Percentiles rank a stretch among this genome's conserved stretches.
Evolutionary conservation across 2,797 vertebrate genomes (phyloP).

Genomic region (Amphiprion clarkii): DNA sequence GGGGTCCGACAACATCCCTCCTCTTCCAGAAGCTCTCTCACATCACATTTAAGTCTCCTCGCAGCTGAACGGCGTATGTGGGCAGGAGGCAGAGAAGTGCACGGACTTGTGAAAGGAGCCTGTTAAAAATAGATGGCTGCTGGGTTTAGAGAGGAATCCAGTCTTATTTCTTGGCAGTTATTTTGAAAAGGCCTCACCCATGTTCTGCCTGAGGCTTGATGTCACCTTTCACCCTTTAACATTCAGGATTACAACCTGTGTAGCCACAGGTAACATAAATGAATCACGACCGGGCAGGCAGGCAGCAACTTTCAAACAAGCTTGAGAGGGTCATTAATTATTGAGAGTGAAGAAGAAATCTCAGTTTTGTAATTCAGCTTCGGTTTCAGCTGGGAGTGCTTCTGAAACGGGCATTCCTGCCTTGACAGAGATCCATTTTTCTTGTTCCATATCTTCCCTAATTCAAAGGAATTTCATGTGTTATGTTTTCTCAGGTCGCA

Average conservation of each 20-base stretch:
- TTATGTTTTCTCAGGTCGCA: conserved; percentile 40
- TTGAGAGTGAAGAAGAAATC: conserved; percentile 45
- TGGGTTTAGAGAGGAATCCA: conserved; percentile 19
- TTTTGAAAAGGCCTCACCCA: conserved; percentile 30
- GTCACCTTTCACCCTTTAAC: conserved; percentile 60
- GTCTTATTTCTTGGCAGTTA: conserved; percentile 24
- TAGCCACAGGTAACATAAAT: conserved; percentile 43
- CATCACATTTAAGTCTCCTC: conserved; percentile 36
- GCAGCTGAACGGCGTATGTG: conserved; percentile 12
- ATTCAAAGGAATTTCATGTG: conserved; percentile 37
- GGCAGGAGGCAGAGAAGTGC: not conserved
- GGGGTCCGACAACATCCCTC: conserved; percentile 51
- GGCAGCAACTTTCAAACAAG: conserved; percentile 49
- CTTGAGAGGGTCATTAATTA: conserved; percentile 58
- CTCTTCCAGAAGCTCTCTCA: conserved; percentile 27
- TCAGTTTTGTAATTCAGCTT: conserved; percentile 34
- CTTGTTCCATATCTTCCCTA: conserved; percentile 9
- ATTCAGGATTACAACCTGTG: conserved; percentile 43
- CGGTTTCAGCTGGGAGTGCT: conserved; percentile 2
- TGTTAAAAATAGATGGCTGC: conserved; percentile 30
- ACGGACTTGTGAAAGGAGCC: conserved; percentile 6
- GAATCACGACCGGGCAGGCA: conserved; percentile 38
- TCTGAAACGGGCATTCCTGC: conserved; percentile 33
- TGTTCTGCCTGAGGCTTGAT: conserved; percentile 51
- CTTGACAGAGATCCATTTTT: conserved; percentile 42